Evolutionary conservation across 2,797 vertebrate species (phyloP), one percentile per base, ranked within the genome.

Genomic region (Poecilia wingei): DNA sequence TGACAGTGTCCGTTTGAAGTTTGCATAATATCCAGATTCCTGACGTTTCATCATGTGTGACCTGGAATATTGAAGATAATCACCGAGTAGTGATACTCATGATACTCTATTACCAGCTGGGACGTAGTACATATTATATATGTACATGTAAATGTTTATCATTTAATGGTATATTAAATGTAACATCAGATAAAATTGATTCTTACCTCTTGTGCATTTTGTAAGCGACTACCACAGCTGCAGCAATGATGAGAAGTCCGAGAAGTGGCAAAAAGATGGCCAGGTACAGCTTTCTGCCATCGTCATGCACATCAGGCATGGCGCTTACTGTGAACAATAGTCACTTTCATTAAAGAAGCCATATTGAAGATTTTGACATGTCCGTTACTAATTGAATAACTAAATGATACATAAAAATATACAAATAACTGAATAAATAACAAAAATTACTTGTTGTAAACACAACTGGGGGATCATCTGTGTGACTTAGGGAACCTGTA

Each of bases 11-110:
- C 76, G 73, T 76, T 79, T 88, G 53, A 91, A 86, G 80, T 91
- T 92, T 3, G 49, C 86, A 74, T 91, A 92, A 76, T 91, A 85
- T 78, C 85, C 85, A 76, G 91, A 93, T 2, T 80, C 79, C 61
- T 87, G 25, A 70, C 83, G 79, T 33, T 45, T 79, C 0, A 83
- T 4, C 59, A 75, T 10, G 2, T 57, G 6, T 69, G 79, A 69
- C 84, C 92, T 93, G 75, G 31, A 9, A 78, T 84, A 77, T 78
- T 39, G 36, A 20, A 41, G 28, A 36, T 36, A 57, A 22, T 10
- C 4, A 49, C 4, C 0, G 1, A 49, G 33, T 36, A 25, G 9
- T 55, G 25, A 55, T 53, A 53, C 7, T 25, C 18, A 20, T 22
- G 46, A 47, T 16, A 47, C 49, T 51, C 5, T 51, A 51, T 47